Evolutionary conservation across 2,113 vertebrate species (phyloP).

Genomic region (Colossoma macropomum): DNA sequence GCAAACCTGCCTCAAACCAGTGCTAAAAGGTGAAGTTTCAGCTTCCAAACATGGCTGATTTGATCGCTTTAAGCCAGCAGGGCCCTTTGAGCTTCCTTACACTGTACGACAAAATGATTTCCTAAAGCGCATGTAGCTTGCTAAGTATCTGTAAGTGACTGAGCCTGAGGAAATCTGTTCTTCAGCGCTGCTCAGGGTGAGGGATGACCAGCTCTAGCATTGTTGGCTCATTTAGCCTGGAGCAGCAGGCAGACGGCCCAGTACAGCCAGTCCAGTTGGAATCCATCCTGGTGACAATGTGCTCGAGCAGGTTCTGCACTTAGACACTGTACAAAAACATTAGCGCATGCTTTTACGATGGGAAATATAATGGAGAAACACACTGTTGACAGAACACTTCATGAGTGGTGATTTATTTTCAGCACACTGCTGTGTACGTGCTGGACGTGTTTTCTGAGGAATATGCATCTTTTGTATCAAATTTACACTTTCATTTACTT

Average conservation of each 20-base stretch:
- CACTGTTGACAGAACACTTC: background rate
- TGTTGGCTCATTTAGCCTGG: background rate
- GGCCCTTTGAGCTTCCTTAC: background rate
- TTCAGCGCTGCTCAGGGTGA: background rate
- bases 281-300: conserved; percentile 13
- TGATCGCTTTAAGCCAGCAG: background rate
- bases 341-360: background rate
- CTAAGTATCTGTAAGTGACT: background rate
- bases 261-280: conserved; percentile 9
- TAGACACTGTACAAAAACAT: background rate
- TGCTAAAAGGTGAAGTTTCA: too few species aligned
- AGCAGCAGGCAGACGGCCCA: background rate
- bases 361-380: background rate
- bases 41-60: too few species aligned
- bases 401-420: background rate
- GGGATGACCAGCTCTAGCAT: background rate
- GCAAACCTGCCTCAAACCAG: too few species aligned
- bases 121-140: background rate
- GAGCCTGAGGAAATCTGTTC: background rate
- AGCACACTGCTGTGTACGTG: background rate
- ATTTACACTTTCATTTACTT: background rate
- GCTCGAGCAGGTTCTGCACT: background rate
- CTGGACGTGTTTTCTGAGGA: background rate
- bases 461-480: background rate
- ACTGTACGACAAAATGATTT: background rate